Evolutionary conservation across 2,113 vertebrate genomes (phyloP).

Genomic region (Chrysochloris asiatica): DNA sequence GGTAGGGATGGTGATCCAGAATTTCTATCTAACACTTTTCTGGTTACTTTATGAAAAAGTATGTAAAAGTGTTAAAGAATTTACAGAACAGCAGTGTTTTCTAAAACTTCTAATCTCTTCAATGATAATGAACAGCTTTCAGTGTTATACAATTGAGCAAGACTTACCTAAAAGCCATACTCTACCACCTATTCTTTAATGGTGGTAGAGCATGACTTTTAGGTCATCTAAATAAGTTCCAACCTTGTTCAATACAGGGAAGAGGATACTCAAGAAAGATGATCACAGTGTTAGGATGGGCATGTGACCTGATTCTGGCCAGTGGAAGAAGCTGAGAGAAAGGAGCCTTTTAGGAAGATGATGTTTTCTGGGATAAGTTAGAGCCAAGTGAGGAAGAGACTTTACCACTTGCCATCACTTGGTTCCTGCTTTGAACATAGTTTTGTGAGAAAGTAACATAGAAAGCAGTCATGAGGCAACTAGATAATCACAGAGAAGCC

Average conservation of each 20-base stretch:
- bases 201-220: no score
- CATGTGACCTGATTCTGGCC: neutral
- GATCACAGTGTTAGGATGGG: neutral
- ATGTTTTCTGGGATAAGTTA: neutral
- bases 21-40: neutral
- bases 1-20: neutral
- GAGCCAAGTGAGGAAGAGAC: neutral
- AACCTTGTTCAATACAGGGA: no score
- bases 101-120: neutral
- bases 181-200: neutral
- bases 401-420: neutral
- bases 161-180: no score
- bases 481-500: neutral
- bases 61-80: neutral
- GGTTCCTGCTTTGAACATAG: neutral
- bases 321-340: neutral
- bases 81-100: neutral
- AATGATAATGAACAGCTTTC: neutral
- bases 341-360: neutral
- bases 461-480: no score
- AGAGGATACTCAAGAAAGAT: neutral
- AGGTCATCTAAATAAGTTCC: no score
- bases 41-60: neutral
- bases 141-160: no score
- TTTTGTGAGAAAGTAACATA: neutral